Conservation (phyloP, 1,140 invertebrate species). For the Drosophila watanabei region DNA sequence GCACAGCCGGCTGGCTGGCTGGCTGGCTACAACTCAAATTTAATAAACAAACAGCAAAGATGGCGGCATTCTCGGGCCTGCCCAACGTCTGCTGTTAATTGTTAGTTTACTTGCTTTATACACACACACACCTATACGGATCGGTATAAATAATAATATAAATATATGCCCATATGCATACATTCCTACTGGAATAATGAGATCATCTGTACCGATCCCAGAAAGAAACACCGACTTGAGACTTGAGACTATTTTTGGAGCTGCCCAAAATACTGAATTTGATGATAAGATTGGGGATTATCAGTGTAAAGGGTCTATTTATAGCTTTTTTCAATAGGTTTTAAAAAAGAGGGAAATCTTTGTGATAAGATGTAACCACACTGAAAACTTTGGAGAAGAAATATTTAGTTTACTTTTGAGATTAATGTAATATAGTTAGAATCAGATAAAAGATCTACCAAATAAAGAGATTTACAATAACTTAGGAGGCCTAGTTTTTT, state of each 20-base stretch:
- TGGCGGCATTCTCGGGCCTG: constrained; percentile 51
- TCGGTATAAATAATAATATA: constrained; percentile 42
- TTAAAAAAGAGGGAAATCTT: constrained; percentile 4
- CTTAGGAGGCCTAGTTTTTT: not conserved
- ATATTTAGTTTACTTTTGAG: not conserved
- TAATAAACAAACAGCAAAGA: constrained; percentile 72
- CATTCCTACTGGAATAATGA: constrained; percentile 44
- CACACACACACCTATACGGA: constrained; percentile 25
- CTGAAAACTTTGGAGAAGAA: no score
- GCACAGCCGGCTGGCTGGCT: constrained; percentile 24
- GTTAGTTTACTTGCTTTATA: constrained; percentile 69
- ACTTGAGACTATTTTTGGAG: constrained; percentile 27
- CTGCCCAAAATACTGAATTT: constrained; percentile 32
- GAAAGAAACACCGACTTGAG: constrained; percentile 17
- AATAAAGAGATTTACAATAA: not conserved
- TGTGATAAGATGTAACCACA: constrained; percentile 18
- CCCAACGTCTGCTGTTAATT: constrained; percentile 71
- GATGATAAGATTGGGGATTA: constrained; percentile 34
- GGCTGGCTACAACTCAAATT: constrained; percentile 62
- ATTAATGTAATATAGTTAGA: not conserved
- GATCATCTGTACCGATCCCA: constrained; percentile 31
- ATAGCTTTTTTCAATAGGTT: constrained; percentile 10
- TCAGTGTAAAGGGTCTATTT: constrained; percentile 38
- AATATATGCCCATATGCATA: constrained; percentile 38
- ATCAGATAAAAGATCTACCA: no score